phyloP scores from a whole-genome alignment of 92 coral and sea anemone species.

The Chrysogorgia sp. region DNA sequence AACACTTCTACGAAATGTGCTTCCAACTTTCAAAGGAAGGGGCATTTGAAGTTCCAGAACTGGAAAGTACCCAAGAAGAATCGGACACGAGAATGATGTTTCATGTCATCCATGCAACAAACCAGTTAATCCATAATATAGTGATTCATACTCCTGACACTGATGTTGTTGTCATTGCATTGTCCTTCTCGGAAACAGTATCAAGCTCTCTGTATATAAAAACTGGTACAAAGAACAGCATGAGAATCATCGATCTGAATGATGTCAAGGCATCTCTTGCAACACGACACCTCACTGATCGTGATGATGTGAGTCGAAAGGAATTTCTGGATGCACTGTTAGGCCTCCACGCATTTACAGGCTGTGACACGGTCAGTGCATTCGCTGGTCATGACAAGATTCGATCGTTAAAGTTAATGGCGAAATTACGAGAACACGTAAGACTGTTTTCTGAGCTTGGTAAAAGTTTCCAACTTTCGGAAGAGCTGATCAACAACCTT shows the following conservation, averaged over 20 bases:
- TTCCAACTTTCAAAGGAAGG: background rate
- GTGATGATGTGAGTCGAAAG: too few species aligned
- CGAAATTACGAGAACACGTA: background rate
- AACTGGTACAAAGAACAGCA: background rate
- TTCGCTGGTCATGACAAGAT: slow-evolving; percentile 8
- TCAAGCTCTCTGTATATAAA: too few species aligned
- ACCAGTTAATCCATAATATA: background rate
- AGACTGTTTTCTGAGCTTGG: slow-evolving; percentile 4
- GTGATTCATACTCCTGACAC: background rate
- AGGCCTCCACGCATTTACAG: too few species aligned
- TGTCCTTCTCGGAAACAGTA: too few species aligned
- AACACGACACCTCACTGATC: too few species aligned
- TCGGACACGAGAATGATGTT: too few species aligned
- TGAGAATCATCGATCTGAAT: background rate
- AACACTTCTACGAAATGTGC: background rate
- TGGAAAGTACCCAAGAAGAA: too few species aligned
- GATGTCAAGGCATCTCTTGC: too few species aligned
- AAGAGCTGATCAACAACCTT: background rate
- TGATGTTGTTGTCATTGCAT: too few species aligned
- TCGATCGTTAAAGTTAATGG: background rate
- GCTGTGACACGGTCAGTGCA: slow-evolving; percentile 16
- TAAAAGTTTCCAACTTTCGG: background rate
- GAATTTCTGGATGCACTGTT: slow-evolving; percentile 3
- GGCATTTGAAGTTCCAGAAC: background rate
- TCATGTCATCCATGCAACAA: background rate